Evolutionary conservation across 2,888 invertebrate species (phyloP).

Genomic region (Drosophila barbarae): DNA sequence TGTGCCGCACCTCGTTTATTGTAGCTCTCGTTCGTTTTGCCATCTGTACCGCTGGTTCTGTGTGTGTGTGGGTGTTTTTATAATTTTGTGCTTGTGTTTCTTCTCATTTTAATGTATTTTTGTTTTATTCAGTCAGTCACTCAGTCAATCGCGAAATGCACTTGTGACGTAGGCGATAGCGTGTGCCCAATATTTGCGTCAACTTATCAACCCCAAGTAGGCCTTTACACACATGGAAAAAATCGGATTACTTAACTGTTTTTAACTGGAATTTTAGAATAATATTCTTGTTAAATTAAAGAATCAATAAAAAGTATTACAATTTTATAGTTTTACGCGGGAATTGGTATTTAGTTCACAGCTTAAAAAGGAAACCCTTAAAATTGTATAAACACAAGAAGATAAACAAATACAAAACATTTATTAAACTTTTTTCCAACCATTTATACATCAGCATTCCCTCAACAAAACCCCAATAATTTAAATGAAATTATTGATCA

Average conservation of each 20-base stretch:
- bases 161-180: conserved; percentile 50
- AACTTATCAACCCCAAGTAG: conserved; percentile 42
- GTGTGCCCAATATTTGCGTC: conserved; percentile 40
- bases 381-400: too few species aligned
- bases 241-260: not conserved
- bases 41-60: not conserved
- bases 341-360: not conserved
- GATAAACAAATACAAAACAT: not conserved
- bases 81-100: conserved; percentile 1
- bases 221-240: conserved; percentile 3
- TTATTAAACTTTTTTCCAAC: not conserved
- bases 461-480: not conserved
- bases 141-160: conserved; percentile 30
- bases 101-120: conserved; percentile 13
- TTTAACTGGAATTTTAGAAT: not conserved
- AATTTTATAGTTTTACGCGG: rapidly evolving
- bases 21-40: conserved; percentile 6
- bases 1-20: conserved; percentile 30
- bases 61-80: conserved; percentile 24
- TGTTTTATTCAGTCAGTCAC: conserved; percentile 37
- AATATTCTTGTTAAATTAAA: not conserved
- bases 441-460: not conserved
- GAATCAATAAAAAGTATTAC: too few species aligned
- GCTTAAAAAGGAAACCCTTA: too few species aligned
- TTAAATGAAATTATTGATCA: not conserved